These are phyloP conservation scores for Dysidea cf. avara DNA, from an alignment of 37 sponge, comb jelly and placozoan genomes.

Conservation along the genomic window DNA sequence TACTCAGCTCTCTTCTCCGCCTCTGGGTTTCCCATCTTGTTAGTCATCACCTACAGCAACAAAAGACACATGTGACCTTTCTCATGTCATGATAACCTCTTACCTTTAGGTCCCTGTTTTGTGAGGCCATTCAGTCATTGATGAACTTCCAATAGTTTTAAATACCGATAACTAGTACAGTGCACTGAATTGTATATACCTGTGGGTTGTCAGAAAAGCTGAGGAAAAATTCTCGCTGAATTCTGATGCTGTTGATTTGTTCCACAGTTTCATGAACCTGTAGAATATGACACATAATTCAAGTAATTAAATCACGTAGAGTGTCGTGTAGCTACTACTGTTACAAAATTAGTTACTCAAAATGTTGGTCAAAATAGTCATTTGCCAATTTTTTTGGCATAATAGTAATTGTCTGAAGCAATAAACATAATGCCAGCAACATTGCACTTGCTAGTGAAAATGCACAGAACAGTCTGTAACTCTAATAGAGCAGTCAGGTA, in stretches of 20 bases:
- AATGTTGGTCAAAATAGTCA: no score
- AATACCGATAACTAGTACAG: no score
- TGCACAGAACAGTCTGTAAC: no score
- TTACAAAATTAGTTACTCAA: no score
- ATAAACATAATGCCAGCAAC: no score
- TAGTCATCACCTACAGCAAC: constrained; percentile 70
- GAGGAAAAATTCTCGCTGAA: constrained; percentile 93
- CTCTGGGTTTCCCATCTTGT: constrained; percentile 85
- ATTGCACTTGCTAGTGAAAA: no score
- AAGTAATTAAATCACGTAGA: not conserved
- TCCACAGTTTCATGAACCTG: constrained; percentile 95
- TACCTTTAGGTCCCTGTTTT: constrained; percentile 96
- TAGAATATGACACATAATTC: not conserved
- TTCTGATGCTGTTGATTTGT: constrained; percentile 87
- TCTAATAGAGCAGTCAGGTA: no score
- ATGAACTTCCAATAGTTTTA: constrained; percentile 96
- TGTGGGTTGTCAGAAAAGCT: constrained; percentile 90
- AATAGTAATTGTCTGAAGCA: no score
- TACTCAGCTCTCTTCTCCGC: constrained; percentile 77
- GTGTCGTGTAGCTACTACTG: not conserved
- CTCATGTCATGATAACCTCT: not conserved
- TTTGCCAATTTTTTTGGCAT: no score
- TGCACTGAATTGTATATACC: constrained; percentile 20
- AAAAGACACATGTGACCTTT: not conserved
- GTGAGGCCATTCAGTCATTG: constrained; percentile 96